Percentiles rank a stretch among this genome's conserved stretches.
These are phyloP conservation scores for Anseranas semipalmata DNA, from an alignment of 2,113 vertebrate genomes.

Conservation along the genomic window DNA sequence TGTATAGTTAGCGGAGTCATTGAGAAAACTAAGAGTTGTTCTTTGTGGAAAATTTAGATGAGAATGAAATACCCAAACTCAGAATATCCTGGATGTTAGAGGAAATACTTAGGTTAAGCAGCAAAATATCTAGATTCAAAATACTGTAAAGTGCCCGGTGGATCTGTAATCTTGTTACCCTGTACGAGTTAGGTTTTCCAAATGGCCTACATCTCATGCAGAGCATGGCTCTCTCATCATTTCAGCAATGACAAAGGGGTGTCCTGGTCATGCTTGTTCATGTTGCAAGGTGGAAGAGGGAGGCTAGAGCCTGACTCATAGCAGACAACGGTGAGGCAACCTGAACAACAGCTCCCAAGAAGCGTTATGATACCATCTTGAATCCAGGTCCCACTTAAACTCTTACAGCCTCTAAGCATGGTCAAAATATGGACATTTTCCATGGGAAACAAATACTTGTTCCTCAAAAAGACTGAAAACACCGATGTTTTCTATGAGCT, in stretches of 20 bases:
- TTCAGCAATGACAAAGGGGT: not conserved
- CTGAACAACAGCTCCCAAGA: not conserved
- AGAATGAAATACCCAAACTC: constrained; percentile 6
- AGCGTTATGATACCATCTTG: not conserved
- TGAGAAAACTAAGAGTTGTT: not conserved
- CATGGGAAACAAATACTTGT: not conserved
- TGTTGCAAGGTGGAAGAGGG: not conserved
- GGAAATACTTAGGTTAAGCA: not conserved
- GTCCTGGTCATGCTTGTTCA: not conserved
- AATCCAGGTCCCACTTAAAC: not conserved
- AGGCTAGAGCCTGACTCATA: not conserved
- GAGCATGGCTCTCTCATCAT: not conserved
- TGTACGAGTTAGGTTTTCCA: not conserved
- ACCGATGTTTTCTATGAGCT: not conserved
- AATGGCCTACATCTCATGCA: not conserved
- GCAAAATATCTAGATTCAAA: not conserved
- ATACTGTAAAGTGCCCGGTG: not conserved
- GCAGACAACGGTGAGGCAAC: not conserved
- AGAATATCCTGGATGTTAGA: not conserved
- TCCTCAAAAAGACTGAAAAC: not conserved
- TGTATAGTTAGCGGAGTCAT: not conserved
- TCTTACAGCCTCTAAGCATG: not conserved
- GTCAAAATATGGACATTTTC: not conserved
- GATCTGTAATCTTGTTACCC: not conserved
- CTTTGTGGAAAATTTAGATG: not conserved